These are phyloP conservation scores for Papilio glaucus DNA, from an alignment of 1,140 invertebrate species.

Conservation along the genomic window DNA sequence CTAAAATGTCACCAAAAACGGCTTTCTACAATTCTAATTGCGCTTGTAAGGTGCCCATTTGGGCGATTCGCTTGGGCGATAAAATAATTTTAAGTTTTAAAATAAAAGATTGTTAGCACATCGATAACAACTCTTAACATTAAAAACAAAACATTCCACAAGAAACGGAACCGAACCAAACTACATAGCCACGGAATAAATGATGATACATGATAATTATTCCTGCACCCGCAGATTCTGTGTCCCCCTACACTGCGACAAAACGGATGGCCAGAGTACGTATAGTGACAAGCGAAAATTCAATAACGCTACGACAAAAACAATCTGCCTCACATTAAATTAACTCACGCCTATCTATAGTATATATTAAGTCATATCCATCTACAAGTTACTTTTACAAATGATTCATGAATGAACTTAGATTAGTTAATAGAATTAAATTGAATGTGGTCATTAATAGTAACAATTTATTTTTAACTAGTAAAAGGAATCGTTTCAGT, in stretches of 20 bases:
- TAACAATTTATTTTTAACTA: background rate
- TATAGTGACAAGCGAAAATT: conserved; percentile 54
- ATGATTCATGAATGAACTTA: conserved; percentile 39
- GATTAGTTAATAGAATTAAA: background rate
- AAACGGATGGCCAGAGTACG: conserved; percentile 58
- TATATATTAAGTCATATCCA: conserved; percentile 35
- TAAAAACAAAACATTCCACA: background rate
- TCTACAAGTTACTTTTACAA: conserved; percentile 36
- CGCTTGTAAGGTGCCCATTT: too few species aligned
- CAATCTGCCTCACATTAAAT: conserved; percentile 38
- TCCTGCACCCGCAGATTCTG: conserved; percentile 55
- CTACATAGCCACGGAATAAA: conserved; percentile 65
- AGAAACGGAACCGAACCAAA: conserved; percentile 16
- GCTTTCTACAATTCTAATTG: too few species aligned
- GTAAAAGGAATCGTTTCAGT: too few species aligned
- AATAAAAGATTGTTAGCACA: too few species aligned
- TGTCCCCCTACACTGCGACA: conserved; percentile 58
- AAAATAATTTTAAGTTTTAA: too few species aligned
- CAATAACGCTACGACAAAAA: conserved; percentile 52
- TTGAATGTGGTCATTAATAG: background rate
- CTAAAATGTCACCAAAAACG: too few species aligned
- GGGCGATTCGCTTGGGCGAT: too few species aligned
- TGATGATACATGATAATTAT: conserved; percentile 70
- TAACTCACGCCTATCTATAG: conserved; percentile 32
- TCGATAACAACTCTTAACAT: background rate